A percentile compares a stretch with the other conserved stretches of the same genome.
These are phyloP conservation scores for Eueides isabella DNA, from an alignment of 1,140 invertebrate species.

Conservation along the genomic window DNA sequence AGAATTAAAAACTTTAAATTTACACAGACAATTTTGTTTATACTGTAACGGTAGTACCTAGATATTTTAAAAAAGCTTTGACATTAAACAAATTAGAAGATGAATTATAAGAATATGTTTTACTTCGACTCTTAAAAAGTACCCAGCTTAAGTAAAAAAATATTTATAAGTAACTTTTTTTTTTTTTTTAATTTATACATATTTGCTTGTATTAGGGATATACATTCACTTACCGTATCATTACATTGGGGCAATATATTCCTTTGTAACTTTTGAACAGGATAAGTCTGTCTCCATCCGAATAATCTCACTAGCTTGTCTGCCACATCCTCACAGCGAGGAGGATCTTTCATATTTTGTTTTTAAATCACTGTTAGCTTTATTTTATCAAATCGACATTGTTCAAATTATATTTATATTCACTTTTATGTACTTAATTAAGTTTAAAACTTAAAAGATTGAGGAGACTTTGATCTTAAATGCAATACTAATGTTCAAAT, in stretches of 20 bases:
- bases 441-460: not conserved
- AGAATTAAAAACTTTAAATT: too few species aligned
- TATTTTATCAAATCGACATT: not conserved
- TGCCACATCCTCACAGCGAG: slow-evolving; percentile 83
- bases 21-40: too few species aligned
- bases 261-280: slow-evolving; percentile 88
- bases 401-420: not conserved
- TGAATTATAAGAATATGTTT: too few species aligned
- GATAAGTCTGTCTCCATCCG: slow-evolving; percentile 89
- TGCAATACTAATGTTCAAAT: not conserved
- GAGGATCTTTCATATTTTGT: slow-evolving; percentile 73
- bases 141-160: too few species aligned
- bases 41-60: too few species aligned
- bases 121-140: too few species aligned
- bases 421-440: not conserved
- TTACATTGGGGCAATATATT: slow-evolving; percentile 82
- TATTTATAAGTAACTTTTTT: not conserved
- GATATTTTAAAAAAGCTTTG: too few species aligned
- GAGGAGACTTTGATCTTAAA: not conserved
- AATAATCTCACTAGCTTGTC: slow-evolving; percentile 88
- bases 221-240: slow-evolving; percentile 58
- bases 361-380: slow-evolving; percentile 6
- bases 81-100: too few species aligned
- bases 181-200: not conserved
- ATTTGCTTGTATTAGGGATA: not conserved